Base-by-base conservation (phyloP, 2,888 invertebrate species). In the Lottia gigantea region DNA sequence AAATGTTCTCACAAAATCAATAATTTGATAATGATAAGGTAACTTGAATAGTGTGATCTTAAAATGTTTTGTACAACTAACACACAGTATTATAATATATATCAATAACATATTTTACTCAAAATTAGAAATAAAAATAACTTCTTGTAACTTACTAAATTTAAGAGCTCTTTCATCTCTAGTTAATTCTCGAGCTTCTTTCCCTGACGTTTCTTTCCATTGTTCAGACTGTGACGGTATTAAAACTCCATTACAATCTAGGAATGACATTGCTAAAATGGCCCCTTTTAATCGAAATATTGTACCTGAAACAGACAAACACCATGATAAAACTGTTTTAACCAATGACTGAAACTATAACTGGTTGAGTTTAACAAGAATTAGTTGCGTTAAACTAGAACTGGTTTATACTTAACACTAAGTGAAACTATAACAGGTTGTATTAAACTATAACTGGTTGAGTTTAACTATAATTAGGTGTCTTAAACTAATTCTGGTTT, bases 251-350 rank as follows among this genome's bases (percentile, higher is more conserved):
- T 94, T 95, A 88, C 95, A 95, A 91, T 99, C 98, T 88, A 99
- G 91, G 91, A 99, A 98, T 78, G 96, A 95, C 93, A 98, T 95
- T 79, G 94, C 93, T 85, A 97, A 91, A 86, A 98, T 95, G 87
- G 95, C 93, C 84, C 98, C 98, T 91, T 96, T 97, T 90, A 98
- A 91, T 90, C 97, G 94, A 91, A 97, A 97, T 89, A 97, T 94
- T 82, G 96, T 96, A 83, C 97, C 97, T 94, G 90, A 25, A 91
- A 79, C 23, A 66, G 14, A 71, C 12, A 63, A 16, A 66, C 45
- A 45, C 4, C 40, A 62, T 46, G 2, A 46, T 66, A 47, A n/a
- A 19, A 2, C 31, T 25, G 8, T 63, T 4, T 6, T 19, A 62
- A 15, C 16, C 6, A 31, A 16, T 3, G 25, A 19, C 31, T 25